Evolutionary conservation across 2,113 vertebrate species (phyloP).

Genomic region (Micromys minutus): DNA sequence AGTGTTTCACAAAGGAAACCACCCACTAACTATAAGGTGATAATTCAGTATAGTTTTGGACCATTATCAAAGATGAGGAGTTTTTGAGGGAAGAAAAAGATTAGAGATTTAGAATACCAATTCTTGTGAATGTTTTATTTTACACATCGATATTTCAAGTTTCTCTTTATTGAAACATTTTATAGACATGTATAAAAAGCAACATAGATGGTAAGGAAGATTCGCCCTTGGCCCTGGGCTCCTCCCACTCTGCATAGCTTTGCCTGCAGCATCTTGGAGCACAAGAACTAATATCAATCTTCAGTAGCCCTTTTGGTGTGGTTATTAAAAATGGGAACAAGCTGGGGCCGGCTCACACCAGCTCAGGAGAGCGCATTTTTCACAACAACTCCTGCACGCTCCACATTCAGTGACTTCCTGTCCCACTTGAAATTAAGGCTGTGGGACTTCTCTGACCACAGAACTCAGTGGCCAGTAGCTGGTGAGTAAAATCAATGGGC

Average conservation of each 20-base stretch:
- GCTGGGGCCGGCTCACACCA: background rate
- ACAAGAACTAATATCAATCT: background rate
- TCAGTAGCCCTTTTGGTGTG: background rate
- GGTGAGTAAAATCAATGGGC: background rate
- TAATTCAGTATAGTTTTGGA: too few species aligned
- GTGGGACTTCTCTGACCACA: background rate
- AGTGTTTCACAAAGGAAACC: slow-evolving; percentile 50
- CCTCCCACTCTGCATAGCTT: background rate
- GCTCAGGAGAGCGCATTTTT: background rate
- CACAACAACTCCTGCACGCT: background rate
- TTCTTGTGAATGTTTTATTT: background rate
- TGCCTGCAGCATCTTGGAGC: background rate
- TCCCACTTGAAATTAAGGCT: background rate
- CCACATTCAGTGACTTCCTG: background rate
- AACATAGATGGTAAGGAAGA: background rate
- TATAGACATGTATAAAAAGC: background rate
- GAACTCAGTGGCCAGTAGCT: background rate
- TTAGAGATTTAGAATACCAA: background rate
- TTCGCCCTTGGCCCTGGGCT: background rate
- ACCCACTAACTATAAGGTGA: slow-evolving; percentile 58
- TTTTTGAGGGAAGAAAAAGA: background rate
- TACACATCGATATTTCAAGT: background rate
- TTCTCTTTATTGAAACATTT: background rate
- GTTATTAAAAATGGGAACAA: background rate
- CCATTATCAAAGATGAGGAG: background rate